Conservation (phyloP, 2,113 vertebrate species). For the Procavia capensis region DNA sequence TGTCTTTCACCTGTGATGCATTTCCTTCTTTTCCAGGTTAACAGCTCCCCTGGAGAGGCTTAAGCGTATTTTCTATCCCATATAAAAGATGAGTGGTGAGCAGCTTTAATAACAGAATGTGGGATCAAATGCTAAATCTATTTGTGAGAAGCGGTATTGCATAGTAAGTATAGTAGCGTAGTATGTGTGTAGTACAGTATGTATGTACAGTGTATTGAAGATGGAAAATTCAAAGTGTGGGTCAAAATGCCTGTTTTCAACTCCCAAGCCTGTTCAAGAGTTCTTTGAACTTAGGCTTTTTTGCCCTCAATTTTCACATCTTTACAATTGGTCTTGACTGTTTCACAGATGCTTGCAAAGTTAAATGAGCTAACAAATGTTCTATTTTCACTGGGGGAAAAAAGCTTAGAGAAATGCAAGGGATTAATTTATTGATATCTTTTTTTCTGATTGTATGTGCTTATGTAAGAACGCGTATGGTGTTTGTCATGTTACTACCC, state of each 20-base stretch:
- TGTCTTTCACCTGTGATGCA: conserved; percentile 73
- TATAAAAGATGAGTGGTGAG: conserved; percentile 71
- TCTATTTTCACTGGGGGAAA: neutral
- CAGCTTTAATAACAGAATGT: conserved; percentile 76
- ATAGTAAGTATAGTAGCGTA: neutral
- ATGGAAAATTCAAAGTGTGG: conserved; percentile 38
- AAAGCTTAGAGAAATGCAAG: neutral
- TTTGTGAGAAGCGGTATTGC: conserved; percentile 33
- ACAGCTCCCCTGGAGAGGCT: conserved; percentile 69
- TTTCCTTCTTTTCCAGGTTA: conserved; percentile 73
- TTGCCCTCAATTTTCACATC: neutral
- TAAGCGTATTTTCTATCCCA: conserved; percentile 67
- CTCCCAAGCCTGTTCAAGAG: neutral
- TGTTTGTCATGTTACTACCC: neutral
- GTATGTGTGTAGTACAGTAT: neutral
- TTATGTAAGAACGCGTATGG: neutral
- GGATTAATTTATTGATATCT: neutral
- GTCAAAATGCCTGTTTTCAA: conserved; percentile 26
- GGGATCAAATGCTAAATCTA: conserved; percentile 59
- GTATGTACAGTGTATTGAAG: neutral
- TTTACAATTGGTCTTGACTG: neutral
- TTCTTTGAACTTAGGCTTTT: neutral
- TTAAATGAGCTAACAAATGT: neutral
- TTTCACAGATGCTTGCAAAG: neutral
- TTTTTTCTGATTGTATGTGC: neutral